These are phyloP conservation scores for Mastomys natalensis DNA, from an alignment of 2,113 vertebrate species.

Conservation along the genomic window DNA sequence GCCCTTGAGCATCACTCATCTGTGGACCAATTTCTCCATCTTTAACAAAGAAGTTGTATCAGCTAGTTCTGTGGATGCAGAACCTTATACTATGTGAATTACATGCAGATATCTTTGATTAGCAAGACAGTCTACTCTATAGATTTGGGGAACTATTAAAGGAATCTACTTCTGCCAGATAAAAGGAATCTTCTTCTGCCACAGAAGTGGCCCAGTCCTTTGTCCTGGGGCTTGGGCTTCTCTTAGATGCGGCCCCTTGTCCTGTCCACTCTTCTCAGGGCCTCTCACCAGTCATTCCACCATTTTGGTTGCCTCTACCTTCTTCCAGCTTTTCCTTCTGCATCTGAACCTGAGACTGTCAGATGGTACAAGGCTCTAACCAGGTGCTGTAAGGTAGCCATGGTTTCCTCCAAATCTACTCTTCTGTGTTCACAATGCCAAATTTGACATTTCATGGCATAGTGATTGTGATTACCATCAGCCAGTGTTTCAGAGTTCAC, in stretches of 20 bases:
- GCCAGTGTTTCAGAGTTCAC: background rate
- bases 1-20: background rate
- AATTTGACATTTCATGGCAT: background rate
- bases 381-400: background rate
- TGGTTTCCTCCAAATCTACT: background rate
- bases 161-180: background rate
- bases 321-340: background rate
- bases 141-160: background rate
- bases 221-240: background rate
- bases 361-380: background rate
- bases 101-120: background rate
- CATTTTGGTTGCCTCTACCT: background rate
- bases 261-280: background rate
- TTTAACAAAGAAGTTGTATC: background rate
- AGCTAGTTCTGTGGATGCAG: background rate
- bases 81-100: background rate
- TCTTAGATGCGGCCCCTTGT: background rate
- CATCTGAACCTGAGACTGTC: background rate
- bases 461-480: fast-evolving
- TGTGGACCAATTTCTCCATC: constrained; percentile 1
- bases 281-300: background rate
- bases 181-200: background rate
- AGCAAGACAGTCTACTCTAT: background rate
- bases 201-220: background rate
- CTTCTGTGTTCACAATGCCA: background rate